These are phyloP conservation scores for Drosophila jambulina DNA, from an alignment of 1,140 invertebrate species.

Conservation along the genomic window DNA sequence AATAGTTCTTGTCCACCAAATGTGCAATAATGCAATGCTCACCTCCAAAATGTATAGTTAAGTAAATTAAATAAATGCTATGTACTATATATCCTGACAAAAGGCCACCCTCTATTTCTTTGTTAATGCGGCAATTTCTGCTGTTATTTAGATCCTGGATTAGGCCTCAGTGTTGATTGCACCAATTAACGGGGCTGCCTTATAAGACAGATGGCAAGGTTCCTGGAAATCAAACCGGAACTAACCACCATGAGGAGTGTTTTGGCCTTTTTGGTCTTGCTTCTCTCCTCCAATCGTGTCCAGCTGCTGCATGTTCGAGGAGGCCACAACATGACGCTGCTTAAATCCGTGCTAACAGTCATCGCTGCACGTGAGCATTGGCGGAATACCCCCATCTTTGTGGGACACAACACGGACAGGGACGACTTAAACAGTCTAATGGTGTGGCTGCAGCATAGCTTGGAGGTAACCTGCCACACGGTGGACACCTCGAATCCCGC, in stretches of 20 bases:
- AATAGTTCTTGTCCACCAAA: conserved; percentile 32
- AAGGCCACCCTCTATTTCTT: not conserved
- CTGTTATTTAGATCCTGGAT: conserved; percentile 38
- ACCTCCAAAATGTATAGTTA: conserved; percentile 49
- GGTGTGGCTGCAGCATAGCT: conserved; percentile 52
- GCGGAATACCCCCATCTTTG: conserved; percentile 60
- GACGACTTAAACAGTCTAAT: conserved; percentile 33
- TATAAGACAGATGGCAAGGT: conserved; percentile 37
- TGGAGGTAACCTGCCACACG: conserved; percentile 37
- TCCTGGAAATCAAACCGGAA: conserved; percentile 1
- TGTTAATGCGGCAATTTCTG: conserved; percentile 1
- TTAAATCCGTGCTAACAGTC: conserved; percentile 25
- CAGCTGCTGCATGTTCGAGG: not conserved
- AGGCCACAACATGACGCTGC: conserved; percentile 46
- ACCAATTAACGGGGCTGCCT: conserved; percentile 44
- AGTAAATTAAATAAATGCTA: conserved; percentile 39
- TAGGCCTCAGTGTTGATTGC: conserved; percentile 52
- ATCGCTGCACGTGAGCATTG: conserved; percentile 26
- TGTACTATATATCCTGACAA: conserved; percentile 28
- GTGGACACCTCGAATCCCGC: conserved; percentile 24
- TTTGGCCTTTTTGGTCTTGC: conserved; percentile 12
- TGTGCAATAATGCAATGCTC: conserved; percentile 72
- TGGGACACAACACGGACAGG: conserved; percentile 4
- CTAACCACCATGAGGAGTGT: conserved; percentile 37
- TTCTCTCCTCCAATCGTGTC: conserved; percentile 2